Evolutionary conservation across 2,888 invertebrate species (phyloP).

Genomic region (Rhagium mordax): DNA sequence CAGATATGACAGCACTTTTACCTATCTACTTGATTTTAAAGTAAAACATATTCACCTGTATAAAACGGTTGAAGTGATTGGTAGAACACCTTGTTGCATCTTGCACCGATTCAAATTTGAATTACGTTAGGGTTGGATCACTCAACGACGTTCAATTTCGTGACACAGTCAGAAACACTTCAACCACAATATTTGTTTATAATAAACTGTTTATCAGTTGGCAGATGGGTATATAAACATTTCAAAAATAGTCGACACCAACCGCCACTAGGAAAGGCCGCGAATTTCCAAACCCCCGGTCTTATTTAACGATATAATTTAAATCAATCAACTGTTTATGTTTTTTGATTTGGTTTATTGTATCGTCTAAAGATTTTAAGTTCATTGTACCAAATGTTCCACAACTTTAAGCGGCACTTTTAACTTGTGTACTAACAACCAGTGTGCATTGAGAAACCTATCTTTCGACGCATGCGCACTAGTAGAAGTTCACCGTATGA

Average conservation of each 20-base stretch:
- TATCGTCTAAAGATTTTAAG: constrained; percentile 48
- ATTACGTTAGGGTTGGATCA: constrained; percentile 16
- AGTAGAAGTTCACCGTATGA: constrained; percentile 45
- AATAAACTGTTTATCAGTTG: constrained; percentile 21
- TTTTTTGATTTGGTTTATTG: constrained; percentile 25
- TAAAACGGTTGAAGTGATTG: constrained; percentile 23
- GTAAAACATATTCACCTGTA: constrained; percentile 40
- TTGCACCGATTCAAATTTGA: constrained; percentile 27
- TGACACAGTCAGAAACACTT: constrained; percentile 18
- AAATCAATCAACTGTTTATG: neutral
- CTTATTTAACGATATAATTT: constrained; percentile 29
- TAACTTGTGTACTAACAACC: constrained; percentile 58
- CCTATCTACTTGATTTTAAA: neutral
- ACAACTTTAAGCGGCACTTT: constrained; percentile 56
- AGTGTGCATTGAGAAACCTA: constrained; percentile 56
- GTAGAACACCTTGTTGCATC: constrained; percentile 45
- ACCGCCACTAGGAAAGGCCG: neutral
- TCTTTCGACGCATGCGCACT: constrained; percentile 52
- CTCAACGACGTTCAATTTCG: neutral
- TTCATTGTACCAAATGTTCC: constrained; percentile 56
- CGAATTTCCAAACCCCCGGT: neutral
- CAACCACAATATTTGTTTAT: constrained; percentile 34
- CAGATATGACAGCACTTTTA: neutral
- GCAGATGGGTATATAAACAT: constrained; percentile 25
- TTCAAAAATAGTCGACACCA: constrained; percentile 30